These are phyloP conservation scores for Lithodes maja DNA, from an alignment of 2,888 invertebrate species.

Conservation along the genomic window DNA sequence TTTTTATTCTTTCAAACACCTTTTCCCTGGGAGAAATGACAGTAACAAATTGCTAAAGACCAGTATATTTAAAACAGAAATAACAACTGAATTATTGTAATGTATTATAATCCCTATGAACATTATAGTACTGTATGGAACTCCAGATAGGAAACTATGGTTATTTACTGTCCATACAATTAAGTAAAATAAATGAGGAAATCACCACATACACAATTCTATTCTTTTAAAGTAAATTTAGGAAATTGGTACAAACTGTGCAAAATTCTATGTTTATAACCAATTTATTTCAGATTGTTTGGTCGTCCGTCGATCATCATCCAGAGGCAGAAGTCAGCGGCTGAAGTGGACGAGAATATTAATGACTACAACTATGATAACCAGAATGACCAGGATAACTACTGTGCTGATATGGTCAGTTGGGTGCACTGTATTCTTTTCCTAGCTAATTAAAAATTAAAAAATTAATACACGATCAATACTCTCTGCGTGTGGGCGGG, in stretches of 20 bases:
- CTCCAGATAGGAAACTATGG: too few species aligned
- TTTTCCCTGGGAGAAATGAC: too few species aligned
- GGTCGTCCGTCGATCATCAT: conserved; percentile 55
- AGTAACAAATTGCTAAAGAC: too few species aligned
- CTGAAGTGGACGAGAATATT: conserved; percentile 74
- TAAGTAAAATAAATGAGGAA: not conserved
- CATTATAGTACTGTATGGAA: too few species aligned
- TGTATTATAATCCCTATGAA: too few species aligned
- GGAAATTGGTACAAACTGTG: not conserved
- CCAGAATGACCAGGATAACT: conserved; percentile 77
- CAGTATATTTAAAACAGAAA: too few species aligned
- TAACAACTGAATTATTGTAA: too few species aligned
- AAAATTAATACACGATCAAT: too few species aligned
- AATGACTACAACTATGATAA: conserved; percentile 78
- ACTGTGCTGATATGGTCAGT: conserved; percentile 75
- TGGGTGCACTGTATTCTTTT: too few species aligned
- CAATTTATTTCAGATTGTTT: conserved; percentile 31
- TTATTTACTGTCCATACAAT: not conserved
- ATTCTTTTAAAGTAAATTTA: not conserved
- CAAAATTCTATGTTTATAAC: not conserved
- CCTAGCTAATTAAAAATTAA: too few species aligned
- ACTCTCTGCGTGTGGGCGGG: too few species aligned
- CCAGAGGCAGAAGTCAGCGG: conserved; percentile 43
- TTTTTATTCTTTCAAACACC: too few species aligned
- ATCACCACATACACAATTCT: not conserved